Base-by-base conservation (phyloP, 2,113 vertebrate genomes). In the Cololabis saira region DNA sequence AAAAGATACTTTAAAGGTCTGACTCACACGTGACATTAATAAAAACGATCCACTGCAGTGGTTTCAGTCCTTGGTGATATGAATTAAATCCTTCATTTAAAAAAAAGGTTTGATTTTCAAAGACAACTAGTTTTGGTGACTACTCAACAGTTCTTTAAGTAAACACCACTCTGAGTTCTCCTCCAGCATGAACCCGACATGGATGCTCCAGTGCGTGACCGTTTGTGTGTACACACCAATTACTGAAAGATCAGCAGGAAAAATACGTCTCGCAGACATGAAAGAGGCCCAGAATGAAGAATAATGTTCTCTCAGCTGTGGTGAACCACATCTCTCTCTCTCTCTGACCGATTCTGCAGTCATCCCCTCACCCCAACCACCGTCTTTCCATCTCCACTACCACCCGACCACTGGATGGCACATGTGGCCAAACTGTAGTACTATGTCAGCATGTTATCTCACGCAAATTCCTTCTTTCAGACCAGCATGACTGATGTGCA, bases 181-280 rank as follows among this genome's bases (percentile, higher is more conserved):
- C 33, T 48, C 68, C 13, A 18, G 30, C 43, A 48, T 45, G 37
- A 55, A 27, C 67, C 45, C 33, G 14, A 18, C 12, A 6, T 48
- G 0, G 33, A 12, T 59, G 51, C 65, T 40, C 65, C 40, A 30
- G 57, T 24, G 16, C 37, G 1, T 45, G 19, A 33, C 33, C 22
- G 21, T 5, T 16, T 48, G 63, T 55, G 67, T 12, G 37, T 59
- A 69, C 61, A 62, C 44, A 50, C 42, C 27, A 43, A 48, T 54
- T 22, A 64, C 80, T 71, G 61, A 67, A 61, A 62, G 70, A 79
- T 76, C 71, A 78, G 75, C 68, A 67, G 68, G 78, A 81, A 64
- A 83, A 83, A 81, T 79, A 78, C 74, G 73, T 69, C 76, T 68
- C 67, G 10, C 66, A 74, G 68, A 87, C 78, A 67, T 81, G 61